These are phyloP conservation scores for Sphinx pinastri DNA, from an alignment of 2,888 invertebrate genomes.

Conservation along the genomic window DNA sequence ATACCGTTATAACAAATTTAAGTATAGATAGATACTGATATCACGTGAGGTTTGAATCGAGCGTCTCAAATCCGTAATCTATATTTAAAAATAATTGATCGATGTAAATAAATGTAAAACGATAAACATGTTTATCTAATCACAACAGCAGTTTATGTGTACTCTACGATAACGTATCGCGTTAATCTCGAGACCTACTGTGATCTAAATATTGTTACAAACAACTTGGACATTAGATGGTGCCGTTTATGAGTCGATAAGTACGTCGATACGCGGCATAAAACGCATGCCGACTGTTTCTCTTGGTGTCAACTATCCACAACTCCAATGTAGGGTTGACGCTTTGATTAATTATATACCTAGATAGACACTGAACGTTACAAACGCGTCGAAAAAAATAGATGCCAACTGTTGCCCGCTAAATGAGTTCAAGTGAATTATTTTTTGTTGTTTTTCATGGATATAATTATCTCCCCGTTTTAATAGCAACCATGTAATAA, in stretches of 20 bases:
- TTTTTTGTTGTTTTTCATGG: too few relatives aligned
- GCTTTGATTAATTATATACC: too few relatives aligned
- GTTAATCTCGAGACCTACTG: slow-evolving; percentile 18
- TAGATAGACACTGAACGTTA: too few relatives aligned
- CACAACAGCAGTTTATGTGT: slow-evolving; percentile 25
- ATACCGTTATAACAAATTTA: too few relatives aligned
- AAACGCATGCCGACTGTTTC: not conserved
- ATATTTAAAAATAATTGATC: slow-evolving; percentile 22
- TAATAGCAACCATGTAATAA: too few relatives aligned
- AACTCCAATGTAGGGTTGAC: too few relatives aligned
- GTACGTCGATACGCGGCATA: not conserved
- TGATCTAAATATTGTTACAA: slow-evolving; percentile 24
- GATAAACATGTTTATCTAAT: slow-evolving; percentile 21
- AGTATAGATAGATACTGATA: too few relatives aligned
- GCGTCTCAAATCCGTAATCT: not conserved
- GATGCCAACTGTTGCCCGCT: too few relatives aligned
- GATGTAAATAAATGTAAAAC: slow-evolving; percentile 21
- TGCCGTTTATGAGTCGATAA: not conserved
- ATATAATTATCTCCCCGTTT: too few relatives aligned
- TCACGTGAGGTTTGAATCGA: not conserved
- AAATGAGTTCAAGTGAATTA: too few relatives aligned
- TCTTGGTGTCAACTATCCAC: too few relatives aligned
- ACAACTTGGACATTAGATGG: not conserved
- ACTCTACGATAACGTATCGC: slow-evolving; percentile 13
- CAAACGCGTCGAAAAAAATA: too few relatives aligned